Evolutionary conservation across 2,113 vertebrate species (phyloP), one percentile per base, ranked within the genome.

Genomic region (Terrapene triunguis): DNA sequence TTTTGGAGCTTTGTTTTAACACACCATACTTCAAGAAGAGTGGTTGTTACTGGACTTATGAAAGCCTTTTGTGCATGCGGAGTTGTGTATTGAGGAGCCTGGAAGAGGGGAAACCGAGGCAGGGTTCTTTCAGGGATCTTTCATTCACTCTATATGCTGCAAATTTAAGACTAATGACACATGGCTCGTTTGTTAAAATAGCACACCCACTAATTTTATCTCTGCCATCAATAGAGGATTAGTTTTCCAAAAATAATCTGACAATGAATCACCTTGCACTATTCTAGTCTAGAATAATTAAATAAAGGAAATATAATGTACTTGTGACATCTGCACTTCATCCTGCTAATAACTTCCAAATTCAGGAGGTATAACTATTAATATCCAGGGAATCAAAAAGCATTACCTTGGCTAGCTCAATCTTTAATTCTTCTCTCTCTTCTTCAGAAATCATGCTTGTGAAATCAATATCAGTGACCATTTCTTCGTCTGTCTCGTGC

Each of bases 361-460:
- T 89, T 89, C 55, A 72, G 3, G 83, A 95, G 80, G n/a, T 0
- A 94, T 38, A 85, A 93, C 57, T 9, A 89, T 53, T 62, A 95
- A 93, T 16, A 90, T 2, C 25, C 35, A 95, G 5, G 88, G 85
- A 89, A 93, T 76, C 50, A 24, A 90, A 93, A 62, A 62, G 88
- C 42, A 84, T 91, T 98, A 99, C 99, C 99, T 99, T 99, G 79
- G 95, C 94, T 88, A 99, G 97, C 85, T 99, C 99, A 88, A 93
- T 98, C 89, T 98, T 99, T 82, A 99, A 98, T 95, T 99, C 99
- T 94, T 99, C 99, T 96, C 98, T 98, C 97, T 99, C 99, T 97
- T 99, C 99, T 85, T 99, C 99, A 6, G 99, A 99, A 96, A 99
- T 96, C 88, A 96, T 96, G 97, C 82, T 98, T 95, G 95, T 97